Base-by-base conservation (phyloP, 2,888 invertebrate species). In the Ochropacha duplaris region DNA sequence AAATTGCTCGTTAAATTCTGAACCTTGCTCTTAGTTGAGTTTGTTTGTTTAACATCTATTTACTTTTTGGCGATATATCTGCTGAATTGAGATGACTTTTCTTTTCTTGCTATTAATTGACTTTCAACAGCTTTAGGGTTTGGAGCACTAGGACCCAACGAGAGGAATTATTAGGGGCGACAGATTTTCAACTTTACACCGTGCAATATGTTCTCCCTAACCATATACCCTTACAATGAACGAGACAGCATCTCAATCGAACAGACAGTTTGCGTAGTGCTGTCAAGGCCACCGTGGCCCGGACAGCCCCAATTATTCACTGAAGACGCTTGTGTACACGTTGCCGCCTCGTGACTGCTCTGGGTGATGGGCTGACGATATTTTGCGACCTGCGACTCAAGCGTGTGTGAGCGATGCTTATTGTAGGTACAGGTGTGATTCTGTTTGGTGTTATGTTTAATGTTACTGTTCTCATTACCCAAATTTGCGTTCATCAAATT, bases 281-380 rank as follows among this genome's bases (percentile, higher is more conserved):
- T 64, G 66, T 72, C 78, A 83, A 82, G 82, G 82, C 70, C 79
- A 71, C 22, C 39, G 62, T 49, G 56, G 31, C 56, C 77, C 81
- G 83, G 82, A 82, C 70, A 74, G 69, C 55, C 58, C 65, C 76
- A 74, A 81, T 82, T 83, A 83, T 74, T 64, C 78, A 79, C 79
- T 79, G 72, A 64, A 62, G 64, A 61, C 57, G 31, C 26, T 16
- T 52, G 52, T 44, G 36, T n/a, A 44, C 77, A 71, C 72, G 70
- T 54, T 54, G 55, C 49, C 36, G 64, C 60, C 68, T 62, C 73
- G 72, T 72, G 74, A 65, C 65, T 68, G 65, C 68, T 69, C 65
- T 56, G 69, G 65, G 70, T 68, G 72, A 22, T 54, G 60, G 58
- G 64, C 65, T 68, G 65, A 72, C 69, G 72, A 74, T 72, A 67